Evolutionary conservation across 2,113 vertebrate species (phyloP), one percentile per base, ranked within the genome.

Genomic region (Grantiella picta): DNA sequence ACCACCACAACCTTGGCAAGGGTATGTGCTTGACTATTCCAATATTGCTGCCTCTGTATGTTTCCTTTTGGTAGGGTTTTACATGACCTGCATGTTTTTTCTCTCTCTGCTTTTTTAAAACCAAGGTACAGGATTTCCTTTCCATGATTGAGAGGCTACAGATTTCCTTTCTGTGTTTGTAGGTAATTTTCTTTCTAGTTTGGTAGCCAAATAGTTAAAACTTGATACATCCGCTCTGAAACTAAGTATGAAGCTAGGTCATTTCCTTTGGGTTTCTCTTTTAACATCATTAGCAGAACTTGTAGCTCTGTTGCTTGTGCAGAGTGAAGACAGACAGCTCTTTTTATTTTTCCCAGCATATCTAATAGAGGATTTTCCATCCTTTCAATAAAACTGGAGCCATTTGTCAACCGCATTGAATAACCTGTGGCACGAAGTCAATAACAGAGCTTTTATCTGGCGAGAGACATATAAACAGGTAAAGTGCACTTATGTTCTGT

Each of bases 141-240:
- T 83, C 15, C 11, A 3, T 75, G 27, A 24, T 21, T 40, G 17
- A 45, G 13, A 50, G 49, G 38, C 29, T 82, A 49, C 15, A 80
- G 42, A 61, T 77, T 80, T 73, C 42, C 23, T 33, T 45, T 73
- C 53, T 79, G 8, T 79, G 17, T 70, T 94, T 87, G 29, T 40
- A 78, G 47, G 35, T 85, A 38, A 15, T 77, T 54, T 83, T 91
- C 61, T 16, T 54, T 92, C 27, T 16, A 1, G 7, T 7, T 59
- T 59, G 80, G 92, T 81, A 86, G 31, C 15, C 80, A 95, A 93
- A 89, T 36, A 92, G 96, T 94, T 97, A 97, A 96, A 75, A 38
- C 38, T 59, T 50, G 33, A 83, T 86, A 4, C 52, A 75, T 90
- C 88, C 86, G 9, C 45, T 92, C 86, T 92, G 88, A 76, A 92